phyloP scores from a whole-genome alignment of 1,140 invertebrate species.

The Spodoptera frugiperda region DNA sequence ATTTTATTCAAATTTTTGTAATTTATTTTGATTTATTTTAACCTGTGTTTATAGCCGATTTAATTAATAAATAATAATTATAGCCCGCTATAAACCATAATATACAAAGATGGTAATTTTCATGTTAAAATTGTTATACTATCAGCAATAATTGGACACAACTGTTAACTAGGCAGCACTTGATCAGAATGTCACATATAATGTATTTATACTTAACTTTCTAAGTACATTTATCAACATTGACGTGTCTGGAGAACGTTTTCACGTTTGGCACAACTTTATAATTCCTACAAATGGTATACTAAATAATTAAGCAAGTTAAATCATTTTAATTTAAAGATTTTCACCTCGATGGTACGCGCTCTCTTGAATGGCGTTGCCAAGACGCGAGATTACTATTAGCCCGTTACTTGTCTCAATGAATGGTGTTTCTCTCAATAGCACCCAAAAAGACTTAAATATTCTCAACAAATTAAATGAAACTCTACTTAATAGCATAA shows the following conservation, averaged over 20 bases:
- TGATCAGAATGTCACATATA: too few relatives aligned
- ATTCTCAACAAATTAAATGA: conserved; percentile 51
- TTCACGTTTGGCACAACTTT: too few relatives aligned
- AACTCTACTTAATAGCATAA: conserved; percentile 47
- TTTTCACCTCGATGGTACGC: conserved; percentile 62
- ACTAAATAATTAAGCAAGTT: background rate
- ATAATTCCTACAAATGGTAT: too few relatives aligned
- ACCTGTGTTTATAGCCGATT: conserved; percentile 15
- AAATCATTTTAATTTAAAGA: conserved; percentile 19
- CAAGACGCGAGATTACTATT: conserved; percentile 79
- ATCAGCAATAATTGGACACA: background rate
- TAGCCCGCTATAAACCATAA: background rate
- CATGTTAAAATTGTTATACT: background rate
- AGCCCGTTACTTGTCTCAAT: conserved; percentile 83
- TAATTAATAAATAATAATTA: conserved; percentile 47
- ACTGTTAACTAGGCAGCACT: too few relatives aligned
- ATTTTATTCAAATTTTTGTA: conserved; percentile 50
- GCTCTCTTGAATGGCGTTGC: conserved; percentile 76
- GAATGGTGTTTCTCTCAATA: conserved; percentile 74
- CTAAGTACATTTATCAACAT: background rate
- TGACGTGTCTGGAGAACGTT: background rate
- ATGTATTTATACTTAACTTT: too few relatives aligned
- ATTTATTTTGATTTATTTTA: conserved; percentile 51
- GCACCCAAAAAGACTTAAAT: conserved; percentile 64
- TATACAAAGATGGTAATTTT: background rate